phyloP scores from a whole-genome alignment of 2,113 vertebrate species.

The Vanacampus margaritifer region DNA sequence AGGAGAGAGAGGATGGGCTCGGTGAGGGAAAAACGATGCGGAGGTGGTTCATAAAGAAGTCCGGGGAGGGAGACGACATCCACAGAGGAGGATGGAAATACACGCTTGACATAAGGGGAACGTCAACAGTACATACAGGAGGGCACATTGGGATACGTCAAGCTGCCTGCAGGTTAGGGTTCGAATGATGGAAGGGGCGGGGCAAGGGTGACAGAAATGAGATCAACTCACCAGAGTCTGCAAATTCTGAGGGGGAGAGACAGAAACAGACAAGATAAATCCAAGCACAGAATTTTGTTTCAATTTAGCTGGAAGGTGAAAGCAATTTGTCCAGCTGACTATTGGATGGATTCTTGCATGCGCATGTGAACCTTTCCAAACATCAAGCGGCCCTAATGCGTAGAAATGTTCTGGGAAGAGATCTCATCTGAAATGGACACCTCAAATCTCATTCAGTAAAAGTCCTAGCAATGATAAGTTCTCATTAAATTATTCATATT shows the following conservation, averaged over 20 bases:
- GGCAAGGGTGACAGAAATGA: slow-evolving; percentile 50
- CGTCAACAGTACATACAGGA: neutral
- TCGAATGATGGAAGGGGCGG: slow-evolving; percentile 46
- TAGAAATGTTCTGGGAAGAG: too few relatives aligned
- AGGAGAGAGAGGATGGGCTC: slow-evolving; percentile 56
- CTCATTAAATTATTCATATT: too few relatives aligned
- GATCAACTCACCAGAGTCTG: slow-evolving; percentile 80
- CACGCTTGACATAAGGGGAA: neutral
- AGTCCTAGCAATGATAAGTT: too few relatives aligned
- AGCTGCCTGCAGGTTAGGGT: slow-evolving; percentile 40
- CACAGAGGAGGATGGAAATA: slow-evolving; percentile 51
- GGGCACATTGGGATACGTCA: slow-evolving; percentile 17
- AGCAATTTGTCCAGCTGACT: neutral
- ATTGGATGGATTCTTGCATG: too few relatives aligned
- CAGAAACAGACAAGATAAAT: slow-evolving; percentile 67
- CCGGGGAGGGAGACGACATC: slow-evolving; percentile 41
- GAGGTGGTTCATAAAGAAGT: slow-evolving; percentile 58
- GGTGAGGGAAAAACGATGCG: slow-evolving; percentile 52
- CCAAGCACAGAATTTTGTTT: slow-evolving; percentile 43
- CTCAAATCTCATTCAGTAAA: too few relatives aligned
- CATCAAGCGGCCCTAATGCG: too few relatives aligned
- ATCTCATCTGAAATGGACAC: too few relatives aligned
- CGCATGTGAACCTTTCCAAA: too few relatives aligned
- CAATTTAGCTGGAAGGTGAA: neutral
- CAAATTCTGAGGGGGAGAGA: slow-evolving; percentile 77